Percentiles rank a stretch among this genome's conserved stretches.
Evolutionary conservation across 2,797 vertebrate species (phyloP).

Genomic region (Cetoscarus ocellatus): DNA sequence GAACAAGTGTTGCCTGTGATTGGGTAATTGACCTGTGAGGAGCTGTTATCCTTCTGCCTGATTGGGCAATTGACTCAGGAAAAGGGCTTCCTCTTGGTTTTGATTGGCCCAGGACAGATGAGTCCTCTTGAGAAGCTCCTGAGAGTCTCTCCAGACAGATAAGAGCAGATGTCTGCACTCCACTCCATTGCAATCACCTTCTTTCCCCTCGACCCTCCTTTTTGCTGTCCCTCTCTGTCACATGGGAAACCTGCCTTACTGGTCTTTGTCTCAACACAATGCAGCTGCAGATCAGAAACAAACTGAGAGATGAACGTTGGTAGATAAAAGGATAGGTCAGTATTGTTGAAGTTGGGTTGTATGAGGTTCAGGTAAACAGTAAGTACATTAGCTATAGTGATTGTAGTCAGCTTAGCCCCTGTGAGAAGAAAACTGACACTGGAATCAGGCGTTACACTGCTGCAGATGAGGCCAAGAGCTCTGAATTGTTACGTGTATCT

Average conservation of each 20-base stretch:
- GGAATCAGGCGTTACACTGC: too few species aligned
- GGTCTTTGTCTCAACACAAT: background rate
- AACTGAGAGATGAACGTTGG: background rate
- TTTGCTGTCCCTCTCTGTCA: background rate
- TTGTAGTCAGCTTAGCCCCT: too few species aligned
- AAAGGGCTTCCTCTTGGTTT: constrained; percentile 35
- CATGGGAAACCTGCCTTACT: background rate
- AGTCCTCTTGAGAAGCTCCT: constrained; percentile 29
- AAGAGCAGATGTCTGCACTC: constrained; percentile 44
- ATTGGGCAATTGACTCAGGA: constrained; percentile 62
- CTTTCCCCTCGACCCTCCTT: background rate
- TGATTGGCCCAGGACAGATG: constrained; percentile 58
- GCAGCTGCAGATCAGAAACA: background rate
- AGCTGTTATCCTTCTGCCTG: constrained; percentile 66
- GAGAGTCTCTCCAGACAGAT: constrained; percentile 57
- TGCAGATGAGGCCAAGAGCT: too few species aligned
- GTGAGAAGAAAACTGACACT: too few species aligned
- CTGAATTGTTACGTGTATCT: too few species aligned
- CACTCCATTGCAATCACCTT: constrained; percentile 47
- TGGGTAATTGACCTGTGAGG: constrained; percentile 63
- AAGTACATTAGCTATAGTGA: too few species aligned
- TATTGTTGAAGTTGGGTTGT: too few species aligned
- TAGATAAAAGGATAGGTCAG: too few species aligned
- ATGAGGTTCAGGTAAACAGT: too few species aligned
- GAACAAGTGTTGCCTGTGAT: constrained; percentile 31